Percentiles rank a stretch among this genome's conserved stretches.
phyloP scores from a whole-genome alignment of 2,888 invertebrate species.

The Leucania comma region DNA sequence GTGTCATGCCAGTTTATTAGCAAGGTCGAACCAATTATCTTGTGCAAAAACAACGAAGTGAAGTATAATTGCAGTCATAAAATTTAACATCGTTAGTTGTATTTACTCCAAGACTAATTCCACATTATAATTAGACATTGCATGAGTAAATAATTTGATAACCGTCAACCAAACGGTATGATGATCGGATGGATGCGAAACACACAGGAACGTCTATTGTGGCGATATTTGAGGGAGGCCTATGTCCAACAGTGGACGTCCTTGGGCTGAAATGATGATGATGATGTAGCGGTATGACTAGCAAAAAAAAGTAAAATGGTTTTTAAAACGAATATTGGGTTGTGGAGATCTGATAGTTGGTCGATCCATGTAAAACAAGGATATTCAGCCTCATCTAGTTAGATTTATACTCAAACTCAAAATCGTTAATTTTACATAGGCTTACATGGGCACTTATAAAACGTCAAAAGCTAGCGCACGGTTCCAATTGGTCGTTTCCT shows the following conservation, averaged over 20 bases:
- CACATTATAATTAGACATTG: conserved; percentile 16
- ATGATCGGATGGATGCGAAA: too few species aligned
- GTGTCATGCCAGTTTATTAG: conserved; percentile 21
- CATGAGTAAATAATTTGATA: conserved; percentile 6
- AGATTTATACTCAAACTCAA: too few species aligned
- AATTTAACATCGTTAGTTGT: conserved; percentile 19
- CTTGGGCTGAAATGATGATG: too few species aligned
- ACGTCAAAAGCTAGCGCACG: too few species aligned
- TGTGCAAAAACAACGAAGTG: conserved; percentile 24
- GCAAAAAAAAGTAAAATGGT: not conserved
- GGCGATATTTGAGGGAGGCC: too few species aligned
- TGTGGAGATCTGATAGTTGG: not conserved
- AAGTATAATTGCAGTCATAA: conserved; percentile 42
- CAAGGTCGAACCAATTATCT: conserved; percentile 60
- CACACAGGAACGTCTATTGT: too few species aligned
- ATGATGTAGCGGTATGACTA: not conserved
- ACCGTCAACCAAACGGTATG: not conserved
- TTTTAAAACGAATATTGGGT: not conserved
- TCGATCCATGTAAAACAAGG: too few species aligned
- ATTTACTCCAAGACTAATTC: conserved; percentile 14
- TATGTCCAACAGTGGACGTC: too few species aligned
- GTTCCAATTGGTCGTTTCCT: too few species aligned
- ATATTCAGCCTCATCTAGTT: too few species aligned
- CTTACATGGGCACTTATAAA: too few species aligned
- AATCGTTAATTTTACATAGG: too few species aligned